These are phyloP conservation scores for Rhadina sibilatrix DNA, from an alignment of 2,113 vertebrate genomes.

Conservation along the genomic window DNA sequence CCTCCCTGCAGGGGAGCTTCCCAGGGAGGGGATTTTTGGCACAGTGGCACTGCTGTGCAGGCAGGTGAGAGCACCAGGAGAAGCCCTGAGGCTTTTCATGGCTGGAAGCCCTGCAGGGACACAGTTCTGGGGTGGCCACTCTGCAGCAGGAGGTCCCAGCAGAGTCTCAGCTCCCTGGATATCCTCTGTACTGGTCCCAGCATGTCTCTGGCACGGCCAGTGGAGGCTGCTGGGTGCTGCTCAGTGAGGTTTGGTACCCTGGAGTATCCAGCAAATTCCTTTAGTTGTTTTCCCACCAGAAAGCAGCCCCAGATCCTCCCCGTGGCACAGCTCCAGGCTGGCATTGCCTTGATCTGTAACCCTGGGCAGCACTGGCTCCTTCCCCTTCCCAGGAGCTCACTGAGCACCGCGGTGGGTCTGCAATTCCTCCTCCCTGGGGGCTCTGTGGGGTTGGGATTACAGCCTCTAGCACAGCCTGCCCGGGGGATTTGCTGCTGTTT, in stretches of 20 bases:
- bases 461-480: background rate
- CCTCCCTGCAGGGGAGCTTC: background rate
- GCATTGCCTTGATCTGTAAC: rapidly evolving
- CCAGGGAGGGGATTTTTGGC: background rate
- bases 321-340: rapidly evolving
- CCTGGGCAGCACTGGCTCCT: rapidly evolving
- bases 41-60: rapidly evolving
- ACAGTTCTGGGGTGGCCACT: rapidly evolving
- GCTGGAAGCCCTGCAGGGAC: background rate
- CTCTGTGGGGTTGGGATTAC: background rate
- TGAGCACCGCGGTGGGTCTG: rapidly evolving
- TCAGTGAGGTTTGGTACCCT: rapidly evolving
- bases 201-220: background rate
- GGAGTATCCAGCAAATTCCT: background rate
- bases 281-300: background rate
- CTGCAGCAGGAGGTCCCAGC: background rate
- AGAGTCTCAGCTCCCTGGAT: background rate
- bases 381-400: background rate
- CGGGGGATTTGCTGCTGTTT: background rate
- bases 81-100: rapidly evolving
- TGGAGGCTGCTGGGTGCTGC: background rate
- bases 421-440: background rate
- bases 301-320: background rate
- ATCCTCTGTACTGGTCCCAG: background rate
- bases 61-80: background rate